Percentiles rank a stretch among this genome's conserved stretches.
These are phyloP conservation scores for Rhabdomys dilectus DNA, from an alignment of 2,113 vertebrate genomes.

Conservation along the genomic window DNA sequence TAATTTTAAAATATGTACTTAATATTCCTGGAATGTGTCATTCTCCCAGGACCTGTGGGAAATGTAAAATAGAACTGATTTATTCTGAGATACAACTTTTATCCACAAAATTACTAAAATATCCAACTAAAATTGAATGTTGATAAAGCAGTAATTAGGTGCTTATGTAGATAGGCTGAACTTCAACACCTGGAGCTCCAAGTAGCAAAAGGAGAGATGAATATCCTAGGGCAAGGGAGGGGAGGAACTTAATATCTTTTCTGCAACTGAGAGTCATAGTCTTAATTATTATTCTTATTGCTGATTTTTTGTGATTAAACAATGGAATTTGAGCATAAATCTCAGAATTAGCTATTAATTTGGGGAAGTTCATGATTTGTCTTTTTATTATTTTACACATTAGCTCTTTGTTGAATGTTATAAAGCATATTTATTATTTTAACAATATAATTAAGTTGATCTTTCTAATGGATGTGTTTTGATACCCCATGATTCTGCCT, in stretches of 20 bases:
- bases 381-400: constrained; percentile 1
- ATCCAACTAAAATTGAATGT: not conserved
- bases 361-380: not conserved
- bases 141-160: not conserved
- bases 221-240: not conserved
- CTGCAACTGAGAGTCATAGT: not conserved
- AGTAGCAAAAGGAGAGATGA: not conserved
- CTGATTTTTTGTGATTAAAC: constrained; percentile 37
- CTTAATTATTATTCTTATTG: not conserved
- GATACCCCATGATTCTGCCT: not conserved
- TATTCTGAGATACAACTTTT: constrained; percentile 20
- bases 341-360: constrained; percentile 31
- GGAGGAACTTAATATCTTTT: not conserved
- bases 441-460: constrained; percentile 15
- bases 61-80: not conserved
- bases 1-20: constrained; percentile 39
- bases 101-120: constrained; percentile 33
- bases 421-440: not conserved
- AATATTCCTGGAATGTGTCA: not conserved
- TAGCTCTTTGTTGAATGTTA: constrained; percentile 3
- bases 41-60: constrained; percentile 3
- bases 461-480: not conserved
- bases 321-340: not conserved
- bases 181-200: not conserved
- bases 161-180: not conserved